phyloP scores from a whole-genome alignment of 2,888 invertebrate species.

The Mythimna impura region DNA sequence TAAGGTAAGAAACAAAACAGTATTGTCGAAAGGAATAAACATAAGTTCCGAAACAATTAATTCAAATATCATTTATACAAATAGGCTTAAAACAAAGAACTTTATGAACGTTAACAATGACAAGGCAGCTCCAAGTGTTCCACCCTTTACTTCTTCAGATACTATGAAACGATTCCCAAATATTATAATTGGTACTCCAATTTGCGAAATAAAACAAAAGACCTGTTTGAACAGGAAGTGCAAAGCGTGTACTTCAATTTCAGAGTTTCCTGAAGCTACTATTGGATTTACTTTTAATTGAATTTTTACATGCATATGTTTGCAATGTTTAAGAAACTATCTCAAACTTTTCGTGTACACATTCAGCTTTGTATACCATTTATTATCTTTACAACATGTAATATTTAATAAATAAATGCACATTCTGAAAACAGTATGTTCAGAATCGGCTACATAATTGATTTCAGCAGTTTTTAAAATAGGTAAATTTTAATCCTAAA shows the following conservation, averaged over 20 bases:
- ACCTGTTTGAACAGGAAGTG: not conserved
- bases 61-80: conserved; percentile 4
- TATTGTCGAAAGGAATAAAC: not conserved
- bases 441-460: not conserved
- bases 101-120: conserved; percentile 11
- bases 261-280: not conserved
- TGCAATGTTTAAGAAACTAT: not conserved
- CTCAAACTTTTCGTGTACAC: not conserved
- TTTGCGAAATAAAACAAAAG: conserved; percentile 28
- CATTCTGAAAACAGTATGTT: not conserved
- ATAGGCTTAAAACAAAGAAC: not conserved
- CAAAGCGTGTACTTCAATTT: not conserved
- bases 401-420: no score
- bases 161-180: conserved; percentile 4
- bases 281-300: conserved; percentile 1
- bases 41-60: conserved; percentile 5
- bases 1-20: not conserved
- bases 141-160: conserved; percentile 6
- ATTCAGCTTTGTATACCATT: no score
- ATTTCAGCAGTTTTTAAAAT: no score
- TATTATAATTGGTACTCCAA: conserved; percentile 36
- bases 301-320: not conserved
- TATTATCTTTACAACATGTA: no score
- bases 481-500: no score
- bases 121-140: not conserved